Conservation (phyloP, 1,140 invertebrate species). For the Zaprionus nigranus region DNA sequence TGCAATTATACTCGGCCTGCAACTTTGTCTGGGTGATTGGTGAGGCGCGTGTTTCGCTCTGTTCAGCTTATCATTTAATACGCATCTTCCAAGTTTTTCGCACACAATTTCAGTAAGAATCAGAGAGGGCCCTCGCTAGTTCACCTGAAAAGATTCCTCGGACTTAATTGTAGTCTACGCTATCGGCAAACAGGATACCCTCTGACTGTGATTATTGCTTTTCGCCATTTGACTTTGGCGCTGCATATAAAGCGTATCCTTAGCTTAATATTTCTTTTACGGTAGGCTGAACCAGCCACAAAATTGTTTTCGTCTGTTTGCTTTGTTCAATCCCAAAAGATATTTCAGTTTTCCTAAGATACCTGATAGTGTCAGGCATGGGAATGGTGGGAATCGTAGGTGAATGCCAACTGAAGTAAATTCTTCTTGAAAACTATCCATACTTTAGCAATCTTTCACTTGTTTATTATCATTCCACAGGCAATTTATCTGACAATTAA, state of each 20-base stretch:
- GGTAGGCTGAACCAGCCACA: slow-evolving; percentile 44
- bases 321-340: slow-evolving; percentile 27
- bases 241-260: slow-evolving; percentile 65
- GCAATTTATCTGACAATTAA: not conserved
- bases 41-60: slow-evolving; percentile 39
- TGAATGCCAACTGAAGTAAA: too few species aligned
- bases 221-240: slow-evolving; percentile 41
- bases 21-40: slow-evolving; percentile 52
- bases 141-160: slow-evolving; percentile 32
- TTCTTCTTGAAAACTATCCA: too few species aligned
- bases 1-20: slow-evolving; percentile 60
- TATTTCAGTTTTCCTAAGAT: slow-evolving; percentile 33
- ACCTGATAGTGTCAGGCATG: not conserved
- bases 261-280: slow-evolving; percentile 63
- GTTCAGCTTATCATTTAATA: slow-evolving; percentile 73
- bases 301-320: slow-evolving; percentile 67
- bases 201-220: slow-evolving; percentile 65
- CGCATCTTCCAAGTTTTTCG: slow-evolving; percentile 69
- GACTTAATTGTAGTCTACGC: slow-evolving; percentile 67
- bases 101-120: slow-evolving; percentile 53
- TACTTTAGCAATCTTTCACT: not conserved
- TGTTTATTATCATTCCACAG: not conserved
- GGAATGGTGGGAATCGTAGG: not conserved
- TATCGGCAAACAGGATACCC: slow-evolving; percentile 71
- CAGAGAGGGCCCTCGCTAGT: slow-evolving; percentile 6